Conservation (phyloP, 2,888 invertebrate genomes). For the Myopa testacea region DNA sequence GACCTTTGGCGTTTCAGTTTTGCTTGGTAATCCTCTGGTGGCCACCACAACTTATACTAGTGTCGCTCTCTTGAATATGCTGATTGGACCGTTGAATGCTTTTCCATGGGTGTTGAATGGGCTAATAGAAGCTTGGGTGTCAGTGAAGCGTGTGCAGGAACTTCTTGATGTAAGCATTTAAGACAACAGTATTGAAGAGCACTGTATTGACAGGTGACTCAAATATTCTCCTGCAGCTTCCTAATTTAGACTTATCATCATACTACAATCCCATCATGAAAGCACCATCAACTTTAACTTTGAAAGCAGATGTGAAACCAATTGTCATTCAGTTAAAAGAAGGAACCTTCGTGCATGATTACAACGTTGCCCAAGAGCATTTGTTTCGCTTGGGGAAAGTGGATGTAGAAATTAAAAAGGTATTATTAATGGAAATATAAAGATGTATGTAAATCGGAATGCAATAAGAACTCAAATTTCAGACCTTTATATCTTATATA, state of each 20-base stretch:
- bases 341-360: constrained; percentile 71
- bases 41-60: constrained; percentile 95
- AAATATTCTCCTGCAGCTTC: constrained; percentile 50
- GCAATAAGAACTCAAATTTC: no score
- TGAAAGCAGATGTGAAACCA: constrained; percentile 70
- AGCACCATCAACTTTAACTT: constrained; percentile 45
- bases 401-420: constrained; percentile 64
- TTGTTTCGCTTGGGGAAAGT: constrained; percentile 61
- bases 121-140: constrained; percentile 95
- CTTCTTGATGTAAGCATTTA: constrained; percentile 77
- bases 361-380: constrained; percentile 32
- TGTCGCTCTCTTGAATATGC: constrained; percentile 93
- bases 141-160: constrained; percentile 86
- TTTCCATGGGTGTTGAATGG: constrained; percentile 99
- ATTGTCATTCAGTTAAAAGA: constrained; percentile 72
- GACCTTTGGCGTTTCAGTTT: constrained; percentile 83
- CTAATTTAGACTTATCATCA: constrained; percentile 64
- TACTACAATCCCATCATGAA: constrained; percentile 65
- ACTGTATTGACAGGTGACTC: not conserved
- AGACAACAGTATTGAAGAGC: not conserved
- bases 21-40: constrained; percentile 79
- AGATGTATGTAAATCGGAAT: no score
- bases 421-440: constrained; percentile 38
- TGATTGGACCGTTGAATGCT: constrained; percentile 94
- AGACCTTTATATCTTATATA: no score